These are phyloP conservation scores for Orgyia antiqua DNA, from an alignment of 2,888 invertebrate genomes.

Conservation along the genomic window DNA sequence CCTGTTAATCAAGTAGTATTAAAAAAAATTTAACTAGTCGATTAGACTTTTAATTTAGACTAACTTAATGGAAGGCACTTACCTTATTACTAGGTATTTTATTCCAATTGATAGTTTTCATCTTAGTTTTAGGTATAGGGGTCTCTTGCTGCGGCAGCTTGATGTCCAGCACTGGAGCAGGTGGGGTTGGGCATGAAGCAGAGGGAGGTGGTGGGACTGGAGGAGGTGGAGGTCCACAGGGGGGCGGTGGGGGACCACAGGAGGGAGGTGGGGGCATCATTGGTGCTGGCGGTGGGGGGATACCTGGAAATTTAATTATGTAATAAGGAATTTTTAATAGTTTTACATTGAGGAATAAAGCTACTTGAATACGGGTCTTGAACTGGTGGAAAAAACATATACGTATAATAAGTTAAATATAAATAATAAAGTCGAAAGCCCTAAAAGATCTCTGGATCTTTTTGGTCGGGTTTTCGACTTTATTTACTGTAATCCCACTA, in stretches of 20 bases:
- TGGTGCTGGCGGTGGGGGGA: constrained; percentile 31
- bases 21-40: too few species aligned
- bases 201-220: constrained; percentile 47
- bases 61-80: constrained; percentile 13
- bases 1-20: too few species aligned
- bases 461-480: too few species aligned
- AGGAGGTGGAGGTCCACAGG: constrained; percentile 20
- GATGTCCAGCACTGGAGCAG: constrained; percentile 50
- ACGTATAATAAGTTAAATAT: too few species aligned
- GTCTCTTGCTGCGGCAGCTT: constrained; percentile 94
- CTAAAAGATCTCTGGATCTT: too few species aligned
- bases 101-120: constrained; percentile 99
- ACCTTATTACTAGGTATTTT: constrained; percentile 95
- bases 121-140: constrained; percentile 95
- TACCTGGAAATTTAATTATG: constrained; percentile 28
- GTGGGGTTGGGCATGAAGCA: constrained; percentile 63
- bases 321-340: too few species aligned
- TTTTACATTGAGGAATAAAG: too few species aligned
- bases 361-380: too few species aligned
- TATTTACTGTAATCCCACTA: too few species aligned
- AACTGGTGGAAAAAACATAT: too few species aligned
- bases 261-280: constrained; percentile 50
- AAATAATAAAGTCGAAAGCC: too few species aligned
- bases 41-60: not conserved
- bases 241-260: constrained; percentile 53